phyloP scores from a whole-genome alignment of 2,888 invertebrate genomes.

The Cephalotes varians region DNA sequence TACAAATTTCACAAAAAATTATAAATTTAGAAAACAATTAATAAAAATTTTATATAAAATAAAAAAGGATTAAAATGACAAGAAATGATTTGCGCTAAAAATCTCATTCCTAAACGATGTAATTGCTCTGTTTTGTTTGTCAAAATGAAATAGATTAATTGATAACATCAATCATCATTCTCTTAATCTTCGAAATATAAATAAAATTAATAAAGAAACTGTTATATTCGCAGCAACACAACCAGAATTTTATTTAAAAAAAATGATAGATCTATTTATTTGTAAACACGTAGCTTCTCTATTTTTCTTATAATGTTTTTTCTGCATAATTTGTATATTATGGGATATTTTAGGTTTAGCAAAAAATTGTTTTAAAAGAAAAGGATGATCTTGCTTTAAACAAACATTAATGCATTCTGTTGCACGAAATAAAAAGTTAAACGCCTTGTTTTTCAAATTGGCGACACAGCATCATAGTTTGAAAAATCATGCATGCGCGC shows the following conservation, averaged over 20 bases:
- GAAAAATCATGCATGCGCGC: conserved; percentile 35
- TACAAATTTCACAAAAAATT: background rate
- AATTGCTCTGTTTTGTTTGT: background rate
- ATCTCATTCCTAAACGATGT: background rate
- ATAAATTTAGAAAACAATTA: background rate
- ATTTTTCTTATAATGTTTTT: conserved; percentile 16
- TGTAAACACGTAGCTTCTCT: background rate
- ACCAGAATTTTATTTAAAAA: conserved; percentile 7
- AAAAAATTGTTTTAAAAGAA: conserved; percentile 6
- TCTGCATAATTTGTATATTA: background rate
- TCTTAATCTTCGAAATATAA: background rate
- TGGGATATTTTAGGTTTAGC: background rate
- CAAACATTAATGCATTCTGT: conserved; percentile 3
- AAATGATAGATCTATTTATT: conserved; percentile 3
- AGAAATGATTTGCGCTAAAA: background rate
- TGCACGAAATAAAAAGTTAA: background rate
- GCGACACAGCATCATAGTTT: background rate
- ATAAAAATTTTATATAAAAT: background rate
- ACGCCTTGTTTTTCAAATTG: conserved; percentile 18
- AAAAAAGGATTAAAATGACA: background rate
- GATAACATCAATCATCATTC: background rate
- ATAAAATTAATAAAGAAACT: background rate
- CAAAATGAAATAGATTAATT: background rate
- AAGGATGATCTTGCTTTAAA: background rate
- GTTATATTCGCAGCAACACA: background rate